A percentile compares a stretch with the other conserved stretches of the same genome.
Evolutionary conservation across 1,140 invertebrate species (phyloP).

Genomic region (Aphaenogaster floridana): DNA sequence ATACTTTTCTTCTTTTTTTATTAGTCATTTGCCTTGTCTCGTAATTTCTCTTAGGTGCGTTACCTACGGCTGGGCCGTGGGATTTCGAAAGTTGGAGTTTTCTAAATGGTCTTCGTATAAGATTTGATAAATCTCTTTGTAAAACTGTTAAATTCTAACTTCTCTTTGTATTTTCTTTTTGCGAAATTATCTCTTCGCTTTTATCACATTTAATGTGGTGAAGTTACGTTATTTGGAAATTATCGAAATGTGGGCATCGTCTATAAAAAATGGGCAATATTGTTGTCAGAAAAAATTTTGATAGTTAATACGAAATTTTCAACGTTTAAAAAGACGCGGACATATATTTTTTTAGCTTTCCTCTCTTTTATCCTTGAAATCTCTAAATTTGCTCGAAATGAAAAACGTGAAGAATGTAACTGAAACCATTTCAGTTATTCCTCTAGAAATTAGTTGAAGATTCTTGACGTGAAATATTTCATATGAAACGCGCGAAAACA

Average conservation of each 20-base stretch:
- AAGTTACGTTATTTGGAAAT: constrained; percentile 1
- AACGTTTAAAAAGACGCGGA: neutral
- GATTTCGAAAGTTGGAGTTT: constrained; percentile 13
- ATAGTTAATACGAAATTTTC: neutral
- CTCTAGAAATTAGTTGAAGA: neutral
- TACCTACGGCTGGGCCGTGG: neutral
- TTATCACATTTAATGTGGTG: neutral
- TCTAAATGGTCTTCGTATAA: neutral
- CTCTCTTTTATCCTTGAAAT: neutral
- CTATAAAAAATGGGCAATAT: neutral
- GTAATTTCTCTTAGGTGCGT: constrained; percentile 3
- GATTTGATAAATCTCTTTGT: constrained; percentile 4
- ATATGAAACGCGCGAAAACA: constrained; percentile 17
- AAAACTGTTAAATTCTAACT: neutral
- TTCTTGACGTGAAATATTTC: constrained; percentile 1
- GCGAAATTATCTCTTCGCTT: neutral
- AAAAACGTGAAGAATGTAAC: neutral
- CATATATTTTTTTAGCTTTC: neutral
- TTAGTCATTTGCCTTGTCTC: constrained; percentile 29
- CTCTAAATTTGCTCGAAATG: neutral
- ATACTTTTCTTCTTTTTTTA: neutral
- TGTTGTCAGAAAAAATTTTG: neutral
- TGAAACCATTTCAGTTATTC: neutral
- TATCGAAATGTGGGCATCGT: neutral
- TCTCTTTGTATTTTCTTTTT: neutral